Evolutionary conservation across 2,113 vertebrate genomes (phyloP).

Genomic region (Poeciliopsis turrubarensis): DNA sequence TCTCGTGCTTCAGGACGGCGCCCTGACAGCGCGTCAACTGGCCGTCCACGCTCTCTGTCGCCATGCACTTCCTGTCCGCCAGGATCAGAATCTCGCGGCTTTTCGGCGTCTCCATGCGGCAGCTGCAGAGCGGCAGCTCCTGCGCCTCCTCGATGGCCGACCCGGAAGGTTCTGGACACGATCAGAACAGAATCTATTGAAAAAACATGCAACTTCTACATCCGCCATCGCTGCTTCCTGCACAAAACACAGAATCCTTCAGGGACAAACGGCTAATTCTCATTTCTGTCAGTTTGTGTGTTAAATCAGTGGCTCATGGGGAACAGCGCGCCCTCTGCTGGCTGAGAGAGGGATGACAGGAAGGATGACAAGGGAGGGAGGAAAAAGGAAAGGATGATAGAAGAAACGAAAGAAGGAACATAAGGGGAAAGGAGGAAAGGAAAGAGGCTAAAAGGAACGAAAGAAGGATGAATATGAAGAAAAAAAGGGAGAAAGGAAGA

Average conservation of each 20-base stretch:
- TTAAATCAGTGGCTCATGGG: background rate
- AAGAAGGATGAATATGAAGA: too few species aligned
- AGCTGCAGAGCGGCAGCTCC: constrained; percentile 97
- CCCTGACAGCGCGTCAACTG: constrained; percentile 93
- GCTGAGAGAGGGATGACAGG: background rate
- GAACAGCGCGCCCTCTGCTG: background rate
- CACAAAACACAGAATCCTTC: background rate
- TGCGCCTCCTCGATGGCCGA: constrained; percentile 85
- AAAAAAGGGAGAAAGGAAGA: too few species aligned
- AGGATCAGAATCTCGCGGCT: constrained; percentile 93
- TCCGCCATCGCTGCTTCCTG: background rate
- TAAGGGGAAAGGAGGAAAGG: too few species aligned
- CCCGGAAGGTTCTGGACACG: constrained; percentile 31
- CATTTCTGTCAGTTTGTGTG: background rate
- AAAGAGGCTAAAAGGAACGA: too few species aligned
- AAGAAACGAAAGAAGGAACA: too few species aligned
- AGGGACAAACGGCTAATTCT: background rate
- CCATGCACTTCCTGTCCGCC: constrained; percentile 99
- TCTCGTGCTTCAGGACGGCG: constrained; percentile 92
- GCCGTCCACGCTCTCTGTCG: constrained; percentile 90
- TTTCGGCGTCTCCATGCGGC: constrained; percentile 97
- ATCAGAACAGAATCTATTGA: too few species aligned
- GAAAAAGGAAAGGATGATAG: too few species aligned
- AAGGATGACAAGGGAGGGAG: too few species aligned
- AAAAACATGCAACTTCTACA: too few species aligned